Evolutionary conservation across 2,888 invertebrate genomes (phyloP), one percentile per base, ranked within the genome.

Genomic region (Acanthoscelides obtectus): DNA sequence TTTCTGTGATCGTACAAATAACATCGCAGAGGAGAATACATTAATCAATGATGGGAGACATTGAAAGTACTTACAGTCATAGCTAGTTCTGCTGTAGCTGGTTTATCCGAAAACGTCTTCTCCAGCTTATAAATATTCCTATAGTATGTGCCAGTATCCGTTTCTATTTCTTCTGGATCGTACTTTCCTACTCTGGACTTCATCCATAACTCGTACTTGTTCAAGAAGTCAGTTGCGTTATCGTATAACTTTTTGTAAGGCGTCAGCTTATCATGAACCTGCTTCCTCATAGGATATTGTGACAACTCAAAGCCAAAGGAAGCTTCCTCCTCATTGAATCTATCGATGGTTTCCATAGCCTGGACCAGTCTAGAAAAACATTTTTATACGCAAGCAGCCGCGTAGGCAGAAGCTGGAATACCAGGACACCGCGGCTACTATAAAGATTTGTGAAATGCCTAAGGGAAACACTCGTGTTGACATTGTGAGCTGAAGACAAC

Each of bases 191-290:
- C 93, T 87, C 93, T 88, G 17, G 89, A 91, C 74, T 90, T 90
- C 91, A 97, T 93, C 98, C 98, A 98, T 2, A 88, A 87, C 77
- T 94, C 90, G 83, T 94, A 88, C 83, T 95, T 97, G 68, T 90
- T 90, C 75, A 94, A 87, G 83, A 96, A 98, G 70, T 96, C 95
- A 73, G 91, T 92, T 0, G 94, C 92, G n/a, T 93, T 93, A 81
- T 97, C 97, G 82, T 94, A 98, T 0, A 98, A 87, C 81, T 91
- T 92, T 83, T 96, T 94, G 82, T 90, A 98, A 0, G 98, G 97
- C 22, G 90, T 89, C 66, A 98, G 86, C 82, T 90, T 93, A 79
- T 96, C 96, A 75, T 93, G 91, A 0, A 92, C 87, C 80, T 89
- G 86, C 84, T 95, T 94, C 74, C 97, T 88, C 75, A 94, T 88